Evolutionary conservation across 2,888 invertebrate species (phyloP).

Genomic region (Conops quadrifasciatus): DNA sequence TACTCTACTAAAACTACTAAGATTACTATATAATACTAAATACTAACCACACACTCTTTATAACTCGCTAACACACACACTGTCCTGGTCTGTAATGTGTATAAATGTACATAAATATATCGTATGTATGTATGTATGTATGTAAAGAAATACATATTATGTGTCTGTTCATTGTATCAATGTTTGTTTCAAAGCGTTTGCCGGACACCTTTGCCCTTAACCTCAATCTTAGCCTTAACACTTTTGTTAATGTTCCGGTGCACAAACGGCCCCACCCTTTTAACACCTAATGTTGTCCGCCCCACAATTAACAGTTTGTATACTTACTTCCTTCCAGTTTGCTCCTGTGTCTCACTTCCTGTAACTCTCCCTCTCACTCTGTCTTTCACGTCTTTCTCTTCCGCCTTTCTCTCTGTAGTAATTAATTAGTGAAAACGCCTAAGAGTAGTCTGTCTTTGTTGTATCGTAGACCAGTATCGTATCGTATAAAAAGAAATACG

Average conservation of each 20-base stretch:
- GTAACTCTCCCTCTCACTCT: neutral
- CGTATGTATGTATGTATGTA: too few species aligned
- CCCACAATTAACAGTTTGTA: neutral
- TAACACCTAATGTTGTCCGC: neutral
- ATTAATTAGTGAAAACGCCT: neutral
- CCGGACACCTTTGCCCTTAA: too few species aligned
- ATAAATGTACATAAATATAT: too few species aligned
- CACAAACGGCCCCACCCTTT: neutral
- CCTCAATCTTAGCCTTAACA: too few species aligned
- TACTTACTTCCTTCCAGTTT: neutral
- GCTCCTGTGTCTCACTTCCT: neutral
- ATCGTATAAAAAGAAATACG: neutral
- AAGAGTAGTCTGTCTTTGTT: constrained; percentile 27
- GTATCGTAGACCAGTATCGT: constrained; percentile 10
- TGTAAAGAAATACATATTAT: too few species aligned
- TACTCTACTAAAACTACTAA: neutral
- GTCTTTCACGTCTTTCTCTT: neutral
- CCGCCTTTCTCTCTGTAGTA: neutral
- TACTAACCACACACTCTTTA: neutral
- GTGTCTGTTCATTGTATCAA: too few species aligned
- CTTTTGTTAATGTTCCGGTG: too few species aligned
- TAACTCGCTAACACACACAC: constrained; percentile 1
- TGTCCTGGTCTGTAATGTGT: too few species aligned
- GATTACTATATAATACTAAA: constrained; percentile 1
- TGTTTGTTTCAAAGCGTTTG: too few species aligned